Conservation (phyloP, 1,140 invertebrate species). For the Euglossa dilemma region DNA sequence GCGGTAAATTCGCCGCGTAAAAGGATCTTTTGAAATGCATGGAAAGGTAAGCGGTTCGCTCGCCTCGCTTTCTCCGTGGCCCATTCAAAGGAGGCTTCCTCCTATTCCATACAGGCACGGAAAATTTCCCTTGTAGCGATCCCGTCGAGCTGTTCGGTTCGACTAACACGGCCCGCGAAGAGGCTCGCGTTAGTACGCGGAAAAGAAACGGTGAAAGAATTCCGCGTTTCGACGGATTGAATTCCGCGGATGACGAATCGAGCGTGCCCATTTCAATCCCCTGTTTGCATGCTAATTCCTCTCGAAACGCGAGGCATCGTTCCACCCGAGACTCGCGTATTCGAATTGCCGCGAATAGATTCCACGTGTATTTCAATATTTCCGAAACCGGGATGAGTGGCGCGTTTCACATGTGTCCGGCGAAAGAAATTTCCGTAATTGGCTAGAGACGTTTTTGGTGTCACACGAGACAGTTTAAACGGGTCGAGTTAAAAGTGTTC, state of each 20-base stretch:
- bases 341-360: no score
- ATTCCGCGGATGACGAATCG: constrained; percentile 7
- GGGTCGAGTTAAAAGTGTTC: no score
- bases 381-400: no score
- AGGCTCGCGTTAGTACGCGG: not conserved
- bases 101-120: not conserved
- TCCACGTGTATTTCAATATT: no score
- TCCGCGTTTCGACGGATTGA: constrained; percentile 1
- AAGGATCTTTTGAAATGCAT: constrained; percentile 22
- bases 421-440: no score
- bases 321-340: not conserved
- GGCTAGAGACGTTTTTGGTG: no score
- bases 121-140: constrained; percentile 21
- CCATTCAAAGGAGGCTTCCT: not conserved
- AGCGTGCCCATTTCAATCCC: not conserved
- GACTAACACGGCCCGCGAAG: not conserved
- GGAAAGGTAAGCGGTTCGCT: not conserved
- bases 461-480: no score
- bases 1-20: not conserved
- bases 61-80: not conserved
- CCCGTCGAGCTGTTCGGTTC: not conserved
- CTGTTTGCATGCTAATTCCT: not conserved
- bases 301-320: not conserved
- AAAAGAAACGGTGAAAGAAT: not conserved
- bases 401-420: no score